These are phyloP conservation scores for Neotoxoptera formosana DNA, from an alignment of 1,140 invertebrate genomes.

Conservation along the genomic window DNA sequence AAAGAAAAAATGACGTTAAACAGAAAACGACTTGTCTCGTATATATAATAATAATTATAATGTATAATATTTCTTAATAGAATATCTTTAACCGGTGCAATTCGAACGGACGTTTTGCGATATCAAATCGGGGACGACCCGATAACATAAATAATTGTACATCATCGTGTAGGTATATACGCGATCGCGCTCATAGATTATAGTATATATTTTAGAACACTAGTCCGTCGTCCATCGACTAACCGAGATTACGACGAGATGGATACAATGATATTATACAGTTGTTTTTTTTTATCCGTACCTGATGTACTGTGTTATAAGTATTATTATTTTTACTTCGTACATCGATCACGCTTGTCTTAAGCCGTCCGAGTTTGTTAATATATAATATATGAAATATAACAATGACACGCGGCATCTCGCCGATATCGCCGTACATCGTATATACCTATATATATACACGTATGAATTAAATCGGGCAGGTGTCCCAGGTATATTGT, in stretches of 20 bases:
- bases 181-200: not conserved
- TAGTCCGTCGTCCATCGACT: not conserved
- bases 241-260: not conserved
- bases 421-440: not conserved
- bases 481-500: constrained; percentile 26
- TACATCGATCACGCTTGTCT: constrained; percentile 13
- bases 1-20: not conserved
- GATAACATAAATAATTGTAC: not conserved
- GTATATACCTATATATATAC: not conserved
- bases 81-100: not conserved
- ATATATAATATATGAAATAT: not conserved
- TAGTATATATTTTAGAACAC: not conserved
- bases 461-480: not conserved
- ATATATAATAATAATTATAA: not conserved
- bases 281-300: not conserved
- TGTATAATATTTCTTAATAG: not conserved
- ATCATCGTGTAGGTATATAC: too few species aligned
- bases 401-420: not conserved
- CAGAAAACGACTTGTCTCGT: not conserved
- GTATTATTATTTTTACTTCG: not conserved
- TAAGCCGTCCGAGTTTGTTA: not conserved
- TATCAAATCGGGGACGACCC: not conserved
- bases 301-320: not conserved
- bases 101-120: not conserved
- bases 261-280: not conserved